Evolutionary conservation across 2,888 invertebrate species (phyloP), one percentile per base, ranked within the genome.

Genomic region (Thereva nobilitata): DNA sequence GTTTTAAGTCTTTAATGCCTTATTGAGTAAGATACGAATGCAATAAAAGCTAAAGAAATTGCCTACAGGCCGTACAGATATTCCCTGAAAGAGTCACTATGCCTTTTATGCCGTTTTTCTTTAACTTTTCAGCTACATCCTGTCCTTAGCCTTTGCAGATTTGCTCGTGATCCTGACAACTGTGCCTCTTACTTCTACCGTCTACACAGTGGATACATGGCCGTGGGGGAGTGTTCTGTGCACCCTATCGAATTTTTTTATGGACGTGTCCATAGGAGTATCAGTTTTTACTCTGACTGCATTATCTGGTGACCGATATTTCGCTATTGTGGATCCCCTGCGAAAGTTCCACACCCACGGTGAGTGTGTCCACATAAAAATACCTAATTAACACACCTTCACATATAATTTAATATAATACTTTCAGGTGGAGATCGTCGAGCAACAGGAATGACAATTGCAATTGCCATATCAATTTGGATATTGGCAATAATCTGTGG

Each of bases 251-350:
- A 95, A 95, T 78, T 91, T 90, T 52, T 88, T 91, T 56, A 93
- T 93, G 77, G 93, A 95, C 74, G 86, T 95, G 72, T 94, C 94
- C 64, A 89, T 95, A 66, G 95, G 95, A 0, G 95, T 96, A 0
- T 95, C 95, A 0, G 94, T 96, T 0, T 95, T 95, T 79, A 96
- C 95, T 0, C 82, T 96, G 71, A 95, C 94, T 0, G 95, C 95
- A 0, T 82, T 96, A 1, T 94, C 95, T 23, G 92, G 90, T 7
- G 95, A 95, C 79, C 85, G 96, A 63, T 96, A 93, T 81, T 92
- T 91, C 78, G 95, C 95, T 4, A 95, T 96, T 71, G 94, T 94
- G 4, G 90, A 93, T 78, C 95, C 95, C 0, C 83, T 96, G 82
- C 85, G 91, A 74, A 91, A 90, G 75, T 83, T 89, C 10, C 89